Percentiles rank a stretch among this genome's conserved stretches.
These are phyloP conservation scores for Glaucopsyche alexis DNA, from an alignment of 2,888 invertebrate genomes.

Conservation along the genomic window DNA sequence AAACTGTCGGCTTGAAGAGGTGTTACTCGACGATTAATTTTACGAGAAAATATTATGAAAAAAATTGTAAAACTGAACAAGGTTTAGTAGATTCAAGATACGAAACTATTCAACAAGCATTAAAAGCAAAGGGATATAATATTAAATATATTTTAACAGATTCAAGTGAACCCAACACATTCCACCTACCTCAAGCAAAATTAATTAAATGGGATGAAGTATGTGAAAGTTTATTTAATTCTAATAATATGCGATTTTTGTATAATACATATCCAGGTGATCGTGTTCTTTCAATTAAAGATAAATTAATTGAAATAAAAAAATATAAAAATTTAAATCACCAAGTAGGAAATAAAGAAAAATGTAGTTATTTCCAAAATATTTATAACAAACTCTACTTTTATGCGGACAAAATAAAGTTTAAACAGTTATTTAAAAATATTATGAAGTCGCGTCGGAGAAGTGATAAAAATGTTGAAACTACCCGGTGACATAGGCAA, in stretches of 20 bases:
- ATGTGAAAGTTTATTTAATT: not conserved
- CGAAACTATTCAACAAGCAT: constrained; percentile 17
- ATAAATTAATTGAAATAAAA: not conserved
- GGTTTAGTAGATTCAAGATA: not conserved
- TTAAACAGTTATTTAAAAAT: not conserved
- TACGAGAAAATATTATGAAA: constrained; percentile 30
- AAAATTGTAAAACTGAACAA: constrained; percentile 19
- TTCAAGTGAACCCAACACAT: not conserved
- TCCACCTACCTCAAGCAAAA: not conserved
- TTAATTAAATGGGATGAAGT: not conserved
- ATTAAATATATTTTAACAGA: not conserved
- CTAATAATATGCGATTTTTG: not conserved
- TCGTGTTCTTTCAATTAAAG: not conserved
- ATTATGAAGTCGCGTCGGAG: not conserved
- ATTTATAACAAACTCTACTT: not conserved
- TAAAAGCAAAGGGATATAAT: not conserved
- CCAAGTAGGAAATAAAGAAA: not conserved
- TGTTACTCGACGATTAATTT: constrained; percentile 28
- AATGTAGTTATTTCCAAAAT: not conserved
- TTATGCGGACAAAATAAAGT: not conserved
- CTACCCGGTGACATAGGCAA: not conserved
- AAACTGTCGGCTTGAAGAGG: constrained; percentile 30
- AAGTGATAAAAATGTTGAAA: not conserved
- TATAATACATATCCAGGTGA: not conserved
- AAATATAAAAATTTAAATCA: not conserved